phyloP scores from a whole-genome alignment of 2,797 vertebrate species.

The Sebastes itinus region DNA sequence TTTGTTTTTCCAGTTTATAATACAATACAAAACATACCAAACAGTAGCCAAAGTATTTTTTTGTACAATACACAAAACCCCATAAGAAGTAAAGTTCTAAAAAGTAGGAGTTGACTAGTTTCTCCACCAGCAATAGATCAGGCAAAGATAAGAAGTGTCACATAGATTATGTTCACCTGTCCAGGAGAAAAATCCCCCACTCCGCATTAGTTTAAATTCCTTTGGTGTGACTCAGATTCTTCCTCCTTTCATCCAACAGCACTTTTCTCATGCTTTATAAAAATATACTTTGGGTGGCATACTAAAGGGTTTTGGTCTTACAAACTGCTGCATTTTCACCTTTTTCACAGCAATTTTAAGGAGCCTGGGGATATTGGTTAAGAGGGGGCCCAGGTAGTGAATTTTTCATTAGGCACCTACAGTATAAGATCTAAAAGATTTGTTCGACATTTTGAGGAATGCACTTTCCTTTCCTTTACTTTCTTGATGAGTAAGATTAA shows the following conservation, averaged over 20 bases:
- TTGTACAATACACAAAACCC: not conserved
- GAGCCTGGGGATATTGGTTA: not conserved
- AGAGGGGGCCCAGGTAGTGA: not conserved
- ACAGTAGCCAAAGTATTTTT: not conserved
- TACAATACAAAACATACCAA: not conserved
- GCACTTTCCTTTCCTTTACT: not conserved
- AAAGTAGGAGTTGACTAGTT: not conserved
- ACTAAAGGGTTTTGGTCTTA: not conserved
- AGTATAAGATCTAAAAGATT: not conserved
- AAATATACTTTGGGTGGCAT: not conserved
- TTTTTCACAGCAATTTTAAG: not conserved
- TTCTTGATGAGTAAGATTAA: not conserved
- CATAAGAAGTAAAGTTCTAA: not conserved
- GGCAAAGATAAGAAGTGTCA: slow-evolving; percentile 12
- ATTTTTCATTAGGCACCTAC: not conserved
- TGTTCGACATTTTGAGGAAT: not conserved
- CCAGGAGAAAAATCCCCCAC: slow-evolving; percentile 27
- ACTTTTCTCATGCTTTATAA: not conserved
- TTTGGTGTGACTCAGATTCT: slow-evolving; percentile 11
- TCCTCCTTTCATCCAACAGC: slow-evolving; percentile 3
- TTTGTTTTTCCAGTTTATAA: not conserved
- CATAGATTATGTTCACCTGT: slow-evolving; percentile 38
- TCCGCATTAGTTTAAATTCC: slow-evolving; percentile 30
- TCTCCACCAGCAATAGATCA: slow-evolving; percentile 33
- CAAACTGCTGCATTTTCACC: not conserved